Conservation (phyloP, 2,797 vertebrate species). For the Mallotus villosus region DNA sequence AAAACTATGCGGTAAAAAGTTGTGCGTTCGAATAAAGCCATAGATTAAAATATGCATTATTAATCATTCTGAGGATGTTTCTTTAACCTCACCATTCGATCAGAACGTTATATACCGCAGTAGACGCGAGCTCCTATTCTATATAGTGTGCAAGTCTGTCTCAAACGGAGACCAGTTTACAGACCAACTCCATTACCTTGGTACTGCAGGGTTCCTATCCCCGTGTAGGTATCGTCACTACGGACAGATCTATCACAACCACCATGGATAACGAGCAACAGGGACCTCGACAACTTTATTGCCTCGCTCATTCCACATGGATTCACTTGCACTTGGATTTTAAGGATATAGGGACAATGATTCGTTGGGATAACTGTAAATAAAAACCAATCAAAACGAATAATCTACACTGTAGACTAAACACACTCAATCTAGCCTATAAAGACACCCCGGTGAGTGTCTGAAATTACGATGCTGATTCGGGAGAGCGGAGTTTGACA, state of each 20-base stretch:
- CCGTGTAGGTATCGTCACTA: not conserved
- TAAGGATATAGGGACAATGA: not conserved
- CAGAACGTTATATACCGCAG: not conserved
- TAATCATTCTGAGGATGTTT: not conserved
- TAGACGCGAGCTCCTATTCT: too few species aligned
- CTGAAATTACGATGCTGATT: slow-evolving; percentile 60
- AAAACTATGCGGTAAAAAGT: too few species aligned
- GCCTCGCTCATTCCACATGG: not conserved
- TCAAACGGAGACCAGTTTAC: too few species aligned
- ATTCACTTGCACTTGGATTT: not conserved
- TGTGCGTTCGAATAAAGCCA: not conserved
- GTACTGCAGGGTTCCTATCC: slow-evolving; percentile 19
- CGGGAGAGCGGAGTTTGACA: slow-evolving; percentile 55
- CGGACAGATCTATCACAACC: not conserved
- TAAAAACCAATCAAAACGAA: slow-evolving; percentile 51
- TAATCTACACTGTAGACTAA: not conserved
- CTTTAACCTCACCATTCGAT: not conserved
- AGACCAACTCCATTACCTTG: slow-evolving; percentile 3
- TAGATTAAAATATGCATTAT: not conserved
- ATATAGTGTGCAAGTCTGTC: not conserved
- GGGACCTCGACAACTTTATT: slow-evolving; percentile 8
- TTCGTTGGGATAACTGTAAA: not conserved
- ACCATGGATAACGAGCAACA: slow-evolving; percentile 9
- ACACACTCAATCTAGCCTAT: slow-evolving; percentile 21
- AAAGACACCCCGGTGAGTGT: slow-evolving; percentile 60